phyloP scores from a whole-genome alignment of 2,888 invertebrate genomes.

The Morpho deidamia region DNA sequence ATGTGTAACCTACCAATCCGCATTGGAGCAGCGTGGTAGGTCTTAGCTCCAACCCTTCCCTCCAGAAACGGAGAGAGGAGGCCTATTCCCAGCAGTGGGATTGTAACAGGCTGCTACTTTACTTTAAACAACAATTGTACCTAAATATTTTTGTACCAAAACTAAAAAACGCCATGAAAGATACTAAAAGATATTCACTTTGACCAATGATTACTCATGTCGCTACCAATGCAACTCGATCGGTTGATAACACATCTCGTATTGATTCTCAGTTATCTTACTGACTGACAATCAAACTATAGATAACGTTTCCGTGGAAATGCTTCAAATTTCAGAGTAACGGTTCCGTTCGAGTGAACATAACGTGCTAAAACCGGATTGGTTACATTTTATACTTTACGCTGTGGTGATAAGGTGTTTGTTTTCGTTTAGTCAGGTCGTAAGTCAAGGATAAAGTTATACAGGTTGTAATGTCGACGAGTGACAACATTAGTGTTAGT shows the following conservation, averaged over 20 bases:
- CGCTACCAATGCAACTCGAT: background rate
- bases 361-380: slow-evolving; percentile 35
- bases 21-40: too few species aligned
- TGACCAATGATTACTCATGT: background rate
- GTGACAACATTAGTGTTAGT: slow-evolving; percentile 58
- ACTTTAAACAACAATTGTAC: too few species aligned
- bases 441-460: slow-evolving; percentile 44
- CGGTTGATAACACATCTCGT: slow-evolving; percentile 33
- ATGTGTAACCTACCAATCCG: too few species aligned
- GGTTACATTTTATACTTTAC: slow-evolving; percentile 34
- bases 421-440: slow-evolving; percentile 24
- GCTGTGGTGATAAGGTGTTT: slow-evolving; percentile 30
- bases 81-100: too few species aligned
- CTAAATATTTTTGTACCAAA: too few species aligned
- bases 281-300: slow-evolving; percentile 38
- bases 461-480: slow-evolving; percentile 52
- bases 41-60: too few species aligned
- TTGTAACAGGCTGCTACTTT: too few species aligned
- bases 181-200: too few species aligned
- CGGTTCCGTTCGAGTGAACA: slow-evolving; percentile 47
- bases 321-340: slow-evolving; percentile 38
- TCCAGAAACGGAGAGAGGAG: too few species aligned
- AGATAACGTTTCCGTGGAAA: slow-evolving; percentile 48
- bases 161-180: too few species aligned
- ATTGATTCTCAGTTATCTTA: slow-evolving; percentile 50